Percentiles rank a stretch among this genome's conserved stretches.
Evolutionary conservation across 2,113 vertebrate species (phyloP).

Genomic region (Diadophis punctatus): DNA sequence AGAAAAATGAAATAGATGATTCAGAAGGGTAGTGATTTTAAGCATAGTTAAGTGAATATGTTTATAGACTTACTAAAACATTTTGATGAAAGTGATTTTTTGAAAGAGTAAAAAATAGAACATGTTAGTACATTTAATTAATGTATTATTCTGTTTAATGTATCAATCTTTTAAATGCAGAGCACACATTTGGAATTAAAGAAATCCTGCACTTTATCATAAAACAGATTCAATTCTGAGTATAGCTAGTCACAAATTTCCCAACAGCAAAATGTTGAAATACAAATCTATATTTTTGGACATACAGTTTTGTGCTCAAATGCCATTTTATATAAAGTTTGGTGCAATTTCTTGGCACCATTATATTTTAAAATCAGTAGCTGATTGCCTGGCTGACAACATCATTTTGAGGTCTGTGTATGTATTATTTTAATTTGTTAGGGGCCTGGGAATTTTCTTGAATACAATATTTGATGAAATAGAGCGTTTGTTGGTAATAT

Average conservation of each 20-base stretch:
- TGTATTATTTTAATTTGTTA: not conserved
- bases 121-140: not conserved
- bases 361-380: not conserved
- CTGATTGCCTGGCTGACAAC: not conserved
- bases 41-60: not conserved
- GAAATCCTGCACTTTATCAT: not conserved
- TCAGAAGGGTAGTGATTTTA: not conserved
- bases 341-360: not conserved
- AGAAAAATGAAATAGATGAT: not conserved
- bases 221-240: not conserved
- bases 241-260: too few relatives aligned
- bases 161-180: not conserved
- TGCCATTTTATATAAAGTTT: not conserved
- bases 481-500: not conserved
- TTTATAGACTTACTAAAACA: not conserved
- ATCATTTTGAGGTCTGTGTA: not conserved
- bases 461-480: not conserved
- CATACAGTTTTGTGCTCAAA: not conserved
- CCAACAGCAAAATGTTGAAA: too few relatives aligned
- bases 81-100: not conserved
- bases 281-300: too few relatives aligned
- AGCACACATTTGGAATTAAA: not conserved
- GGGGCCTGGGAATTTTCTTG: not conserved
- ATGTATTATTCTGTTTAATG: not conserved
- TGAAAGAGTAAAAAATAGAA: not conserved